Base-by-base conservation (phyloP, 2,888 invertebrate species). In the Beris morrisii region DNA sequence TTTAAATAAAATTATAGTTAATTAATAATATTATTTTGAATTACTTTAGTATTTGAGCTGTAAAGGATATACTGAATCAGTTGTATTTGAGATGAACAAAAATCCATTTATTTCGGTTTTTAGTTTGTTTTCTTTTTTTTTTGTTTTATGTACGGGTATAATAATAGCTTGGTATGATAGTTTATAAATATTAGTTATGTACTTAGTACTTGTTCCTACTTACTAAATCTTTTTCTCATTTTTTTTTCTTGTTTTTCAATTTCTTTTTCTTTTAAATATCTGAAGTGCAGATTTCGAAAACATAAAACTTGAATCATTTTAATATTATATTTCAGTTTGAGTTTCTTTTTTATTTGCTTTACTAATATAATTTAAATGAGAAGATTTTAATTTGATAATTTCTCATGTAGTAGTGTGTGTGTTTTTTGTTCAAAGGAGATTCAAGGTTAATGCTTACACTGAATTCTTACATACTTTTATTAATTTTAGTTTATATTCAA, bases 111-210 rank as follows among this genome's bases (percentile, higher is more conserved):
- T 56, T 56, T 55, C 30, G 22, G 58, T 54, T 58, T 67, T 43
- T 67, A 54, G 32, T 65, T 69, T 59, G 9, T 64, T 67, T 64
- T 65, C 30, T 52, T 57, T 55, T 31, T 22, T 22, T 63, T 50
- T 31, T 12, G 43, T 52, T 57, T 66, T 67, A 54, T 57, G 53
- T 65, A 69, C 58, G 67, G 69, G 63, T 67, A 70, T 69, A 68
- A 70, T 70, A 67, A 69, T 70, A 69, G 69, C 65, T 68, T 70
- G 68, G 69, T 69, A 69, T 70, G 55, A 68, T 70, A 70, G 69
- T 70, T 69, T 69, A 71, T 72, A 70, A 72, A 69, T 72, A 71
- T 70, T 71, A 71, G 68, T 69, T 70, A 66, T 71, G 70, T 71
- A 71, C 70, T 71, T 70, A 70, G 71, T 71, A 71, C 69, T 72